Evolutionary conservation across 2,797 vertebrate genomes (phyloP), one percentile per base, ranked within the genome.

Genomic region (Chloroceryle inda): DNA sequence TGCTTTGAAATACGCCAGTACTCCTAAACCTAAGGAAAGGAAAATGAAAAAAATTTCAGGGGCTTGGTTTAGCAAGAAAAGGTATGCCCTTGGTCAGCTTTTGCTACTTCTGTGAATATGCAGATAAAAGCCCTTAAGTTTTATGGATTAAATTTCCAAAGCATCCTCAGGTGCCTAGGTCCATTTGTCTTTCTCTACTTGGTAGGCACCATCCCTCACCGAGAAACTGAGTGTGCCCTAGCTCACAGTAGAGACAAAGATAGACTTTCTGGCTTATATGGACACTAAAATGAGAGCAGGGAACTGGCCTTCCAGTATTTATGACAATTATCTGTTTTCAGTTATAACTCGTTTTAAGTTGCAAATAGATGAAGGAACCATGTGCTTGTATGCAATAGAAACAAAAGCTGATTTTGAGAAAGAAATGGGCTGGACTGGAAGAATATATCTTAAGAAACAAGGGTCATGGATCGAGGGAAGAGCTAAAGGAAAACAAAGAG

Each of bases 31-130:
- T 50, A 27, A 38, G 8, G 19, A 73, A 71, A 67, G n/a, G 72
- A 47, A 90, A 63, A 27, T 10, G 2, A 85, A 76, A 85, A 76
- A 44, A 37, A 55, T 69, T 85, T 67, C 21, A 47, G 21, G 12
- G 11, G 4, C 1, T 13, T 66, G 6, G 1, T 59, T 69, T 86
- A 31, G 40, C 12, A 66, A 53, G 37, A 40, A 35, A 45, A 71
- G 4, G 2, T 71, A 9, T 47, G 10, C 6, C 29, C 73, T 68
- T 1, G 0, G 26, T 64, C 22, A 1, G 1, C 8, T 35, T 89
- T 72, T 68, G 15, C 26, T 59, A 8, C 31, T 74, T 59, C 35
- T 50, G 17, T 71, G 72, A 79, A 80, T 17, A 40, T 29, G 31
- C 10, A 55, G 37, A 4, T 38, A 84, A 91, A 74, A 66, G 2